Base-by-base conservation (phyloP, 30 jellyfish, hydroid and myxozoan species). In the Clytia hemisphaerica region DNA sequence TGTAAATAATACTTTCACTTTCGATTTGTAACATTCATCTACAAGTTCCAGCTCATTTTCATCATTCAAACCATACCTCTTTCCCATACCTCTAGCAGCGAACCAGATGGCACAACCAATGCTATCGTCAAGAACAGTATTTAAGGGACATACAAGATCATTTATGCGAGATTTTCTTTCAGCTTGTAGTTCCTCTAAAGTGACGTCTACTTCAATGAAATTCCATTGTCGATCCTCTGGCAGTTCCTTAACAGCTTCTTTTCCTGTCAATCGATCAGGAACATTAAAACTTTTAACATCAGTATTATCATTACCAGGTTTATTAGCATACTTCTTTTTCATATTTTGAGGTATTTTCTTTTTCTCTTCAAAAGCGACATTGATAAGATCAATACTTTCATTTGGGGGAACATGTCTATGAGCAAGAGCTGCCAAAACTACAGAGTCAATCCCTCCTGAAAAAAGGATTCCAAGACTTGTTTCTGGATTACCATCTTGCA, bases 31-130 rank as follows among this genome's bases (percentile, higher is more conserved):
- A 31, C 30, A 48, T 9, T 87, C 90, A 15, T 64, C 73, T 2
- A 37, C 19, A 4, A 63, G 61, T 14, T 40, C 75, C 30, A 87
- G 69, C 38, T 75, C 73, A 2, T 76, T 83, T 45, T 79, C 54
- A 26, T 25, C 31, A 6, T 48, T 54, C 5, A 71, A 33, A 15
- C 26, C 61, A 31, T 45, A 76, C 9, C 34, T 51, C 16, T 65
- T 75, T 6, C 98, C 98, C 18, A 40, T 58, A 14, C 98, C 98
- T 19, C 93, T 58, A 2, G 98, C 93, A 34, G 98, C 95, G 76
- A 89, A 89, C 98, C 98, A 89, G 16, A 89, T 57, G 1, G 98
- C 98, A 59, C 98, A 89, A 1, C 98, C 98, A 45, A 89, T 75
- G 49, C 95, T 80, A 53, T 89, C 98, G 58, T 89, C 98, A 44